These are phyloP conservation scores for Molanna angustata DNA, from an alignment of 2,888 invertebrate genomes.

Conservation along the genomic window DNA sequence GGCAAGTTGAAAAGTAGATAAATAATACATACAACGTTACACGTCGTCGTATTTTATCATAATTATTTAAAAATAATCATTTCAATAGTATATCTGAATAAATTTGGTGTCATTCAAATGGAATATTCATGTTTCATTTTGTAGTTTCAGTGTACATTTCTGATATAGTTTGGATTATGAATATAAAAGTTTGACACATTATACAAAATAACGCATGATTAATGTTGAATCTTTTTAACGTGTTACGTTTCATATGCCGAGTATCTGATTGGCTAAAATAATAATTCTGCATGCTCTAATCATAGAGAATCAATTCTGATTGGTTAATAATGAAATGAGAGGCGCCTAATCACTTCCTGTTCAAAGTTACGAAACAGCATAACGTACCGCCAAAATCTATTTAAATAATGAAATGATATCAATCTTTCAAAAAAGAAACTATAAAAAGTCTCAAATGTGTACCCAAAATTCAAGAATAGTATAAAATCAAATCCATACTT, in stretches of 20 bases:
- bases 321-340: conserved; percentile 19
- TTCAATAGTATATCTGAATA: neutral
- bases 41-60: conserved; percentile 23
- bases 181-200: neutral
- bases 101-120: no score
- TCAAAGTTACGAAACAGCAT: conserved; percentile 30
- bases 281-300: conserved; percentile 22
- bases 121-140: no score
- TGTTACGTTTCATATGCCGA: conserved; percentile 24
- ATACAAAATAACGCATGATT: conserved; percentile 7
- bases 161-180: no score
- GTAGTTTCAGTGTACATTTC: no score
- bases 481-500: no score
- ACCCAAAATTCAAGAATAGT: no score
- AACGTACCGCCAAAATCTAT: conserved; percentile 12
- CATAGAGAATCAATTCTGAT: conserved; percentile 20
- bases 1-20: conserved; percentile 24
- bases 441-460: neutral
- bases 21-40: conserved; percentile 37
- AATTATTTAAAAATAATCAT: neutral
- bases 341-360: conserved; percentile 49
- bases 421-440: neutral
- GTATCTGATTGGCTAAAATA: conserved; percentile 24
- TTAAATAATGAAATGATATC: neutral
- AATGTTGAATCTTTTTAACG: conserved; percentile 14